These are phyloP conservation scores for Mythimna albipuncta DNA, from an alignment of 2,888 invertebrate genomes.

Conservation along the genomic window DNA sequence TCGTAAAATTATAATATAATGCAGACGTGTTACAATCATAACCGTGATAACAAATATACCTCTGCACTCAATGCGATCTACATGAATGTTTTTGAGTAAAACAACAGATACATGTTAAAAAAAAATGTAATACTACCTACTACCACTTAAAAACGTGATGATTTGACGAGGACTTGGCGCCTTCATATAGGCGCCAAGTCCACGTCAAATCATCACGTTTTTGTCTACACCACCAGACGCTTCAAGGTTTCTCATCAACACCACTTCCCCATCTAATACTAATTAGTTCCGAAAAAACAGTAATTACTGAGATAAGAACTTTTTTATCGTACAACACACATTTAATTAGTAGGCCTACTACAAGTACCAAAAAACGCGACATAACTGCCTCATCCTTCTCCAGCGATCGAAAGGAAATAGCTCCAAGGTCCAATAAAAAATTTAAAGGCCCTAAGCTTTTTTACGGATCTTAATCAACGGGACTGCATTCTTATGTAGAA, in stretches of 20 bases:
- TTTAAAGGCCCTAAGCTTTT: background rate
- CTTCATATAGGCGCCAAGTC: background rate
- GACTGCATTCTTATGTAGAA: background rate
- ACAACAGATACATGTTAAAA: background rate
- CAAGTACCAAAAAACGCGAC: background rate
- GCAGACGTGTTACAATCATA: background rate
- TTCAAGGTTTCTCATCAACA: conserved; percentile 25
- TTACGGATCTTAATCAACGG: background rate
- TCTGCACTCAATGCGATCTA: too few species aligned
- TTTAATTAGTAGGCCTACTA: background rate
- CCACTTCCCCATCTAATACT: conserved; percentile 15
- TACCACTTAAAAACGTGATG: background rate
- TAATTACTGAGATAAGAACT: conserved; percentile 12
- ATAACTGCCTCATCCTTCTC: background rate
- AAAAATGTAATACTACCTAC: background rate
- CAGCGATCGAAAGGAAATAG: background rate
- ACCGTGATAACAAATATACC: too few species aligned
- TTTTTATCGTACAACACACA: conserved; percentile 15
- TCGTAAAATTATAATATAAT: too few species aligned
- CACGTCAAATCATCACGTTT: conserved; percentile 9
- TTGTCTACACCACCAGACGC: conserved; percentile 13
- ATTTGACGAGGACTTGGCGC: too few species aligned
- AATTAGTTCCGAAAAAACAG: conserved; percentile 28
- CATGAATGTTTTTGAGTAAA: too few species aligned
- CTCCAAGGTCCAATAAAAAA: background rate